phyloP scores from a whole-genome alignment of 2,113 vertebrate species.

The Daphoenositta chrysoptera region DNA sequence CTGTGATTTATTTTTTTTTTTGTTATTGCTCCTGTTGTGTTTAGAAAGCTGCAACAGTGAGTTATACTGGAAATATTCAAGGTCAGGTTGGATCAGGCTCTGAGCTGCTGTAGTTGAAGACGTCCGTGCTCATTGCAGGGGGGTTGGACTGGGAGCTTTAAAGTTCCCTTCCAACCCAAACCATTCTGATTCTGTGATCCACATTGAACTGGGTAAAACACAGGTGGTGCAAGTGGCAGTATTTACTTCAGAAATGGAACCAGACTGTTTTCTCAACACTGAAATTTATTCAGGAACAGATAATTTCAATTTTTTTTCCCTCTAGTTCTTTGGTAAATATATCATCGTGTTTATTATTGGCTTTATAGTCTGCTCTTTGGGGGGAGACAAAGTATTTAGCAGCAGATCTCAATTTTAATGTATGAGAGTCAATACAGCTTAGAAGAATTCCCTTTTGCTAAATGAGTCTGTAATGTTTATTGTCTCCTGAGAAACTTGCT shows the following conservation, averaged over 20 bases:
- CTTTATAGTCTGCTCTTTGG: not conserved
- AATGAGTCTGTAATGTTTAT: conserved; percentile 8
- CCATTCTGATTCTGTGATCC: not conserved
- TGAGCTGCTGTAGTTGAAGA: not conserved
- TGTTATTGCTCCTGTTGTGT: not conserved
- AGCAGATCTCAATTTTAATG: conserved; percentile 9
- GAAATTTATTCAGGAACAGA: not conserved
- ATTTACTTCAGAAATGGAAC: not conserved
- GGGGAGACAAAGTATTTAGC: not conserved
- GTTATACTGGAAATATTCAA: not conserved
- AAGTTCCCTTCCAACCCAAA: not conserved
- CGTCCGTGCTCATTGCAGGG: not conserved
- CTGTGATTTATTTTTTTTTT: not conserved
- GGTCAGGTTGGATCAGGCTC: not conserved
- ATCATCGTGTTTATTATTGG: conserved; percentile 13
- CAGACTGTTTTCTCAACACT: not conserved
- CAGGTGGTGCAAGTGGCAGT: not conserved
- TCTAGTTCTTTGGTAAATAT: conserved; percentile 21
- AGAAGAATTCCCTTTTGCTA: conserved; percentile 14
- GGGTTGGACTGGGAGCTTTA: not conserved
- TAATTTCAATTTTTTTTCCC: not conserved
- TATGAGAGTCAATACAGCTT: not conserved
- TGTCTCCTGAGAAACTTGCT: conserved; percentile 21
- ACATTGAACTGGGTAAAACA: not conserved
- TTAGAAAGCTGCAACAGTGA: not conserved